These are phyloP conservation scores for Latheticus oryzae DNA, from an alignment of 2,888 invertebrate species.

Conservation along the genomic window DNA sequence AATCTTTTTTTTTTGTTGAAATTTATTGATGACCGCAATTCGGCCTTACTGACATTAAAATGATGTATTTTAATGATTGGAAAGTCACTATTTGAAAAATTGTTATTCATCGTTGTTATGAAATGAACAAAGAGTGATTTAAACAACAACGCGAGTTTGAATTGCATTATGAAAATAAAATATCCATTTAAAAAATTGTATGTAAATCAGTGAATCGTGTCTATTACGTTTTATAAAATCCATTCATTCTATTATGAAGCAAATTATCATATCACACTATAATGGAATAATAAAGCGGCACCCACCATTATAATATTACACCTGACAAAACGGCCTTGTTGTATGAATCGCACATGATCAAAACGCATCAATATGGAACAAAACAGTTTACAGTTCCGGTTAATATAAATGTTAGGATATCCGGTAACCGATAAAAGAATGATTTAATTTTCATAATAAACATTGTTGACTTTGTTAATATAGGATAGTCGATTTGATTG, in stretches of 20 bases:
- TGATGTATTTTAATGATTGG: no score
- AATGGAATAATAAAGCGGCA: constrained; percentile 57
- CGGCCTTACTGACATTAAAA: no score
- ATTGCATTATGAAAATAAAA: constrained; percentile 33
- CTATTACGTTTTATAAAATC: constrained; percentile 48
- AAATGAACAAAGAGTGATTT: no score
- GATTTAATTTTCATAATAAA: constrained; percentile 62
- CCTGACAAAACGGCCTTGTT: constrained; percentile 60
- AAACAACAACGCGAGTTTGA: no score
- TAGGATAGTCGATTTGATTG: constrained; percentile 56
- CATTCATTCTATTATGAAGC: constrained; percentile 53
- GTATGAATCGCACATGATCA: constrained; percentile 54
- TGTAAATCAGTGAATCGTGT: constrained; percentile 49
- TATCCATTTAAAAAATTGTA: constrained; percentile 39
- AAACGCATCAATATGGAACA: constrained; percentile 60
- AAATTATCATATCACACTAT: constrained; percentile 62
- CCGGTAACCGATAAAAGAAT: constrained; percentile 59
- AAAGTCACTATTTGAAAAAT: no score
- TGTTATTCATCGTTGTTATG: no score
- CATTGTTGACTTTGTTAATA: constrained; percentile 51
- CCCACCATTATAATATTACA: constrained; percentile 58
- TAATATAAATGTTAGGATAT: constrained; percentile 60
- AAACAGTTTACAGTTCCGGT: constrained; percentile 60
- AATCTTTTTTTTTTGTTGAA: no score
- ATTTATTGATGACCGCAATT: no score